phyloP scores from a whole-genome alignment of 2,888 invertebrate genomes.

The Lepidocyrtoides sp. region DNA sequence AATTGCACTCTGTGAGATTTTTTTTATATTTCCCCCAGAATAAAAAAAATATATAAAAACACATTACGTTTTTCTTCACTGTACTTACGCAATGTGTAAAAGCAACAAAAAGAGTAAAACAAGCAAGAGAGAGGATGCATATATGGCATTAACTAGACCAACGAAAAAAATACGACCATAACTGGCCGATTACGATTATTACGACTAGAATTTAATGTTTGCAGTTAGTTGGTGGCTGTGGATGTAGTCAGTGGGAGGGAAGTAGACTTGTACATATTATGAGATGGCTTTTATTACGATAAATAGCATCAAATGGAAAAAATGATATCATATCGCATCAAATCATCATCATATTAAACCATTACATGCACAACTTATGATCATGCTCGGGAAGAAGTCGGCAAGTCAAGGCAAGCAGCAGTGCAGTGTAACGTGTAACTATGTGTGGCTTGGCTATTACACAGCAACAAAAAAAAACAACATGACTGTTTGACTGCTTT shows the following conservation, averaged over 20 bases:
- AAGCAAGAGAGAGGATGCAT: slow-evolving; percentile 47
- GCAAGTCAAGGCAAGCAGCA: background rate
- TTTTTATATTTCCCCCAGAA: slow-evolving; percentile 57
- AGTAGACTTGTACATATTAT: slow-evolving; percentile 61
- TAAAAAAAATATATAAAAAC: slow-evolving; percentile 42
- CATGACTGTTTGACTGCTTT: background rate
- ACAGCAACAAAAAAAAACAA: background rate
- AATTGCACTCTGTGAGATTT: slow-evolving; percentile 27
- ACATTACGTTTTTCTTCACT: background rate
- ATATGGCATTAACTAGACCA: slow-evolving; percentile 55
- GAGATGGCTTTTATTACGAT: slow-evolving; percentile 82
- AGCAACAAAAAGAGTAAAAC: background rate
- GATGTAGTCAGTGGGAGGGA: slow-evolving; percentile 74
- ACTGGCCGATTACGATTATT: slow-evolving; percentile 72
- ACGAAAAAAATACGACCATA: slow-evolving; percentile 60
- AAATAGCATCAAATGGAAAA: slow-evolving; percentile 74
- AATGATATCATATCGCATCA: slow-evolving; percentile 78
- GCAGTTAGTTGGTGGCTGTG: slow-evolving; percentile 47
- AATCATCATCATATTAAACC: slow-evolving; percentile 77
- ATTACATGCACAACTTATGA: slow-evolving; percentile 77
- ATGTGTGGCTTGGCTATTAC: background rate
- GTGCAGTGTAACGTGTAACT: background rate
- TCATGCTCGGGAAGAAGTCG: slow-evolving; percentile 32
- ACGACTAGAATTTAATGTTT: slow-evolving; percentile 60
- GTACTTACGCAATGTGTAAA: background rate